A percentile compares a stretch with the other conserved stretches of the same genome.
Conservation (phyloP, 2,113 vertebrate genomes). For the Labeo catla region DNA sequence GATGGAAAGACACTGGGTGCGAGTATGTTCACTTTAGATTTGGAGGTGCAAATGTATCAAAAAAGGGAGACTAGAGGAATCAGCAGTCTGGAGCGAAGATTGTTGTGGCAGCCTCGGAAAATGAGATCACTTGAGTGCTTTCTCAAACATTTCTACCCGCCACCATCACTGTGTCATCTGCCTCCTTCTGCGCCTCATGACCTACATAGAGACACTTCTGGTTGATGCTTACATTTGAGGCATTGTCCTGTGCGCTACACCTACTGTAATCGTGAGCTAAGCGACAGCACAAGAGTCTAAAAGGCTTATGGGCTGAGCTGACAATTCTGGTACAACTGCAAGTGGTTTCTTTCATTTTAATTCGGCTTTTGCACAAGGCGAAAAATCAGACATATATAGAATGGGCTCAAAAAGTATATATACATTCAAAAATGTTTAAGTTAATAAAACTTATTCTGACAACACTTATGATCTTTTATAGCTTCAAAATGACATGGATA, state of each 20-base stretch:
- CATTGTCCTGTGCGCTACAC: constrained; percentile 23
- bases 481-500: not conserved
- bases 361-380: not conserved
- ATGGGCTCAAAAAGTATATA: not conserved
- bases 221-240: constrained; percentile 36
- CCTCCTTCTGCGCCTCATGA: constrained; percentile 52
- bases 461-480: not conserved
- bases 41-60: constrained; percentile 80
- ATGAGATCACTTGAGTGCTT: constrained; percentile 69
- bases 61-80: constrained; percentile 69
- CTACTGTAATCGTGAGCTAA: constrained; percentile 31
- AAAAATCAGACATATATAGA: not conserved
- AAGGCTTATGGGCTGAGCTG: constrained; percentile 11
- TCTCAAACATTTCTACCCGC: constrained; percentile 66
- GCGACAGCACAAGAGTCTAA: constrained; percentile 14
- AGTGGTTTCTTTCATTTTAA: not conserved
- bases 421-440: not conserved
- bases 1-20: constrained; percentile 28
- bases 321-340: not conserved
- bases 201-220: constrained; percentile 56
- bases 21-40: constrained; percentile 68
- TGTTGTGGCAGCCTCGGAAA: constrained; percentile 70
- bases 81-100: constrained; percentile 66
- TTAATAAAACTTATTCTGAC: not conserved
- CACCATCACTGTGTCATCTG: constrained; percentile 45